Percentiles rank a stretch among this genome's conserved stretches.
These are phyloP conservation scores for Siniperca knerii DNA, from an alignment of 2,113 vertebrate genomes.

Conservation along the genomic window DNA sequence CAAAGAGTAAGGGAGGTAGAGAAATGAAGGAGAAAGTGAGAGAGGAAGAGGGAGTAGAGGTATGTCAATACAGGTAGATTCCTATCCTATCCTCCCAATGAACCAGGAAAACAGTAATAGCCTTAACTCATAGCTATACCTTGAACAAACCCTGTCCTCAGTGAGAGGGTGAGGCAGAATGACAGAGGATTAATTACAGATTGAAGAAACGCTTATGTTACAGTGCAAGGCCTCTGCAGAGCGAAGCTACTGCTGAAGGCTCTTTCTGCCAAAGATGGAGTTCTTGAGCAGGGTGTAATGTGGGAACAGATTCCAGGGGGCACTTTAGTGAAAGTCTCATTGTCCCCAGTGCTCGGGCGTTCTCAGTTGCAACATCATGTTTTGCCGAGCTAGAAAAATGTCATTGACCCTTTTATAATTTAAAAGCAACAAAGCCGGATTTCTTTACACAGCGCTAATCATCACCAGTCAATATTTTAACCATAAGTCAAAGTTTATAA, in stretches of 20 bases:
- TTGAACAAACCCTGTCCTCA: conserved; percentile 78
- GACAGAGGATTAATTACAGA: conserved; percentile 74
- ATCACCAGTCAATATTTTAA: not conserved
- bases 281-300: conserved; percentile 56
- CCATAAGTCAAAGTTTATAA: not conserved
- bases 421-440: not conserved
- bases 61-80: conserved; percentile 81
- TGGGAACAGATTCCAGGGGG: conserved; percentile 55
- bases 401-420: not conserved
- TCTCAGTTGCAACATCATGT: conserved; percentile 53
- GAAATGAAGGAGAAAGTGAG: conserved; percentile 6
- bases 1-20: conserved; percentile 12
- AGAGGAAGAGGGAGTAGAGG: conserved; percentile 38
- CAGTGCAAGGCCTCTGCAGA: conserved; percentile 53
- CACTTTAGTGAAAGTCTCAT: conserved; percentile 62
- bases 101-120: conserved; percentile 87
- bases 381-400: conserved; percentile 22
- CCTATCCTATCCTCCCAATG: conserved; percentile 89
- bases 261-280: conserved; percentile 76
- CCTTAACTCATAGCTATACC: conserved; percentile 73
- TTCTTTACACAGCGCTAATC: not conserved
- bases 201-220: conserved; percentile 74
- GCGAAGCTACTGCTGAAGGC: conserved; percentile 83
- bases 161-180: conserved; percentile 75
- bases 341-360: conserved; percentile 33